Evolutionary conservation across 2,888 invertebrate species (phyloP), one percentile per base, ranked within the genome.

Genomic region (Cheilosia scutellata): DNA sequence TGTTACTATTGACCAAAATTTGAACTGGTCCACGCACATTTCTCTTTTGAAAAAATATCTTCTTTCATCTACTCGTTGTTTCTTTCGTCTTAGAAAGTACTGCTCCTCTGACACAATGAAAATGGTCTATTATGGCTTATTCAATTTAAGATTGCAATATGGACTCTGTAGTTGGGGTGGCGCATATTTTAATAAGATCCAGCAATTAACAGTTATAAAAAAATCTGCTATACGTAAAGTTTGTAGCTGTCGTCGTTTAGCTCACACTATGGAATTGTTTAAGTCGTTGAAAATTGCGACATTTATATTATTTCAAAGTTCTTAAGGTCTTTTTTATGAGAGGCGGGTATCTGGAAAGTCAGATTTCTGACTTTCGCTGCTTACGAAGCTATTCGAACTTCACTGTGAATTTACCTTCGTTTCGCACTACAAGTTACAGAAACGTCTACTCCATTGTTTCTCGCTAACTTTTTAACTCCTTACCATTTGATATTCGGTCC

Each of bases 111-210:
- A 31, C 16, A 47, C 9, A 16, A 13, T 47, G 2, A 42, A 29
- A 62, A 62, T 29, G n/a, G 29, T 62, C 7, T 62, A 62, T 7
- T 60, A 60, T 33, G 40, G 58, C 1, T 20, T 60, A 37, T 20
- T 57, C 29, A 7, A 57, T 40, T 60, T 42, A 6, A 62, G 7
- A 60, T n/a, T 60, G 13, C 60, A 44, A n/a, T 40, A 60, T 60
- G 60, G 29, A 20, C 20, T 60, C 25, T 40, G 27, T 11, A 13
- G 6, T 44, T 60, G 42, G 42, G 44, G 60, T 4, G 27, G 13
- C 42, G 42, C 42, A 13, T 42, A 27, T 37, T 33, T 58, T 6
- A 60, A 40, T 42, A 13, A 60, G 27, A 5, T 60, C 2, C 60
- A 60, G 27, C 29, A n/a, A n/a, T n/a, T n/a, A n/a, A n/a, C n/a